Conservation (phyloP, 2,888 invertebrate species). For the Abrostola triplasia region DNA sequence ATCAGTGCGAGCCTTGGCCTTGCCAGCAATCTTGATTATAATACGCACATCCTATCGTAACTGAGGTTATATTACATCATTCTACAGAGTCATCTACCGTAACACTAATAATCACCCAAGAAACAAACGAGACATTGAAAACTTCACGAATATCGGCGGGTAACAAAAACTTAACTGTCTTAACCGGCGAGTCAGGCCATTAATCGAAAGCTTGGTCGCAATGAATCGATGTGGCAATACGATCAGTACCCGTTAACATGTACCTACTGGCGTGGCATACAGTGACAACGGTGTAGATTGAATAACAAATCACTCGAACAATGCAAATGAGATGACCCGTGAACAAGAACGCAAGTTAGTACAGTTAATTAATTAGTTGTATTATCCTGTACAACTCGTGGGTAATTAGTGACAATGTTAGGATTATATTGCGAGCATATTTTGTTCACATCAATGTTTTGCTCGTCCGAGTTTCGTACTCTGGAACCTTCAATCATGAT, state of each 20-base stretch:
- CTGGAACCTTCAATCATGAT: too few relatives aligned
- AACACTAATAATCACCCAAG: slow-evolving; percentile 42
- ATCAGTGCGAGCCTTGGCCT: slow-evolving; percentile 63
- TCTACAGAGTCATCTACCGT: slow-evolving; percentile 64
- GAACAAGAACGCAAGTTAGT: slow-evolving; percentile 27
- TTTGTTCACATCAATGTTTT: too few relatives aligned
- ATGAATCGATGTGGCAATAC: slow-evolving; percentile 60
- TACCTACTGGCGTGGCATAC: slow-evolving; percentile 55
- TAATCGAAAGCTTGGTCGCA: slow-evolving; percentile 59
- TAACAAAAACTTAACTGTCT: slow-evolving; percentile 36
- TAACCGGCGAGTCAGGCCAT: slow-evolving; percentile 48
- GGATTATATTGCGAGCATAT: too few relatives aligned
- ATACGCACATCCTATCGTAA: slow-evolving; percentile 52
- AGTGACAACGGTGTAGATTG: slow-evolving; percentile 57
- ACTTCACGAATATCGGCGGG: background rate
- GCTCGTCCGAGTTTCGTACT: too few relatives aligned
- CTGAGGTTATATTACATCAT: slow-evolving; percentile 68
- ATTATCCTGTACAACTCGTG: slow-evolving; percentile 8
- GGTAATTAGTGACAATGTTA: slow-evolving; percentile 1
- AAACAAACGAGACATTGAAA: slow-evolving; percentile 4
- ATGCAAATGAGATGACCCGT: slow-evolving; percentile 52
- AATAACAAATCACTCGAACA: slow-evolving; percentile 63
- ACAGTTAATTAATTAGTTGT: slow-evolving; percentile 37
- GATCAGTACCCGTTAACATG: slow-evolving; percentile 54
- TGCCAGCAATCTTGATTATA: slow-evolving; percentile 65